Conservation (phyloP, 2,113 vertebrate species). For the Otis tarda region DNA sequence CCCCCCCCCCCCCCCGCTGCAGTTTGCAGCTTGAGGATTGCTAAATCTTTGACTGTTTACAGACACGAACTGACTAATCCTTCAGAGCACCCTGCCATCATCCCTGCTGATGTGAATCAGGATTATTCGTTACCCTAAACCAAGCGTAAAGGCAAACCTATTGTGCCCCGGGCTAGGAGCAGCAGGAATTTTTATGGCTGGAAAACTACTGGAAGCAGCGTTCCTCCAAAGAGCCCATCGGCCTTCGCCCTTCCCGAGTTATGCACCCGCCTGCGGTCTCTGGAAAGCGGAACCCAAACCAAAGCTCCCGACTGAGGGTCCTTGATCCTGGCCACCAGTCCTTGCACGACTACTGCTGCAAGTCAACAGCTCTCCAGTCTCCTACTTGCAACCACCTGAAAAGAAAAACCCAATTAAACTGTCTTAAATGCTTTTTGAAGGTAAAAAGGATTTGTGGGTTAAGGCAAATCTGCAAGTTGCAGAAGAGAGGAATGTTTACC, state of each 20-base stretch:
- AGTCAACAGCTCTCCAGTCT: background rate
- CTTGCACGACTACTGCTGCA: background rate
- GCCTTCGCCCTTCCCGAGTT: background rate
- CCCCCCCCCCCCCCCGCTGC: accelerated
- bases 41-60: background rate
- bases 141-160: background rate
- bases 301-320: accelerated
- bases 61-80: background rate
- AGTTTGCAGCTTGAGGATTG: background rate
- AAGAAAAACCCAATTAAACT: background rate
- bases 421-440: background rate
- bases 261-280: accelerated
- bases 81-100: background rate
- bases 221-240: accelerated
- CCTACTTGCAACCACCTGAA: background rate
- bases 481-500: background rate
- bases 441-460: background rate
- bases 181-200: background rate
- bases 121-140: background rate
- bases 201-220: background rate
- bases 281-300: background rate
- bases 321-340: background rate
- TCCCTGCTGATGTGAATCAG: background rate
- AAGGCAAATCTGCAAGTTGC: background rate
- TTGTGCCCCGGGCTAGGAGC: background rate